A percentile compares a stretch with the other conserved stretches of the same genome.
Conservation (phyloP, 2,888 invertebrate genomes). For the Anticlea derivata region DNA sequence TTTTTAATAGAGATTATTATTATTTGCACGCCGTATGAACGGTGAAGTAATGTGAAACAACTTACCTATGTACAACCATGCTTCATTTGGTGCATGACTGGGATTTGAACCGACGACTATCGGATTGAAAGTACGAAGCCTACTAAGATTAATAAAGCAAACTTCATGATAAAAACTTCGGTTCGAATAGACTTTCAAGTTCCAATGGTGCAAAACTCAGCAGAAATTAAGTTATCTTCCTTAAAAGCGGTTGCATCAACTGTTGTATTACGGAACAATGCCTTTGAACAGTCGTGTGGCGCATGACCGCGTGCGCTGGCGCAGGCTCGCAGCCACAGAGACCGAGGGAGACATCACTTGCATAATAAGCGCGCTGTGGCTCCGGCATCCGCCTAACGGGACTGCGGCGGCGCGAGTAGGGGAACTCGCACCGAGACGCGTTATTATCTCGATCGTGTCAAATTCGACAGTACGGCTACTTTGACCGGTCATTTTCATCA, state of each 20-base stretch:
- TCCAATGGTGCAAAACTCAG: slow-evolving; percentile 22
- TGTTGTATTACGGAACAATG: slow-evolving; percentile 43
- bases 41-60: too few species aligned
- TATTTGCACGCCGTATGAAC: too few species aligned
- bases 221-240: slow-evolving; percentile 37
- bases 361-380: slow-evolving; percentile 69
- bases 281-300: slow-evolving; percentile 35
- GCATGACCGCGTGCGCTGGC: slow-evolving; percentile 39
- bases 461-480: slow-evolving; percentile 49
- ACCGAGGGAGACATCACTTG: slow-evolving; percentile 66
- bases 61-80: too few species aligned
- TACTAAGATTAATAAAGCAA: too few species aligned
- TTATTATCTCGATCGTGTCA: slow-evolving; percentile 45
- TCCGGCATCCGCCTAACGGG: slow-evolving; percentile 75
- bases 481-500: slow-evolving; percentile 56
- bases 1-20: too few species aligned
- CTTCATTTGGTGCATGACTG: too few species aligned
- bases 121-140: too few species aligned
- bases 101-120: too few species aligned
- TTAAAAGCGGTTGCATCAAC: slow-evolving; percentile 39
- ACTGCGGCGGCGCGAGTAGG: slow-evolving; percentile 52
- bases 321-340: slow-evolving; percentile 38
- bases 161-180: not conserved
- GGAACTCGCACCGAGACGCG: slow-evolving; percentile 50
- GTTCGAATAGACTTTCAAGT: not conserved